Evolutionary conservation across 2,888 invertebrate species (phyloP), one percentile per base, ranked within the genome.

Genomic region (Habroteleia sp.): DNA sequence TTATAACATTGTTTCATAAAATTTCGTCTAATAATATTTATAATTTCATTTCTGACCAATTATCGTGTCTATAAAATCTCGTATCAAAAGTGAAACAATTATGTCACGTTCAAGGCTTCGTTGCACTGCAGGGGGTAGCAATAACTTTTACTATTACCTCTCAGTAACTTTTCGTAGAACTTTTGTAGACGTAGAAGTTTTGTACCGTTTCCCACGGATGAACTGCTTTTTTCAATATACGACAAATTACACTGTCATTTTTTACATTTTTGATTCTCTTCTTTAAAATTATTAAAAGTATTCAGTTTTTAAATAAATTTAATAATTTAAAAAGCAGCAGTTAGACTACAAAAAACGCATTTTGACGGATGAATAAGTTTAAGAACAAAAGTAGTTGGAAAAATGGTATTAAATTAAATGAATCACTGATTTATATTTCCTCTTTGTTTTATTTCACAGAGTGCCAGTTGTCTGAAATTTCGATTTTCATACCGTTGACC

Each of bases 101-200:
- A 44, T 54, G 65, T 66, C 65, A 56, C 65, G 65, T 56, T 54
- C 42, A 27, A 35, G 29, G 65, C 46, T 54, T 23, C 23, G 6
- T 20, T 2, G 6, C 65, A 31, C 65, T 29, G 29, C 46, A 46
- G 54, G 54, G 39, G 42, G 54, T 39, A 37, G 39, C 17, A 66
- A 66, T 56, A 66, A 66, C 54, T 66, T 56, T 54, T 44, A 44
- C 65, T 41, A 35, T 63, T 63, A 52, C 50, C 35, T 42, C 63
- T 41, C 42, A n/a, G 35, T 14, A 54, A 39, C n/a, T 68, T 58
- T 58, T 50, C 33, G n/a, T n/a, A n/a, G n/a, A n/a, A n/a, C n/a
- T n/a, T n/a, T n/a, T n/a, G n/a, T n/a, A n/a, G n/a, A 41, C 31
- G 42, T 33, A 20, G 14, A 58, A 58, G 50, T 68, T 56, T 58